phyloP scores from a whole-genome alignment of 1,140 invertebrate species.

The Bombus sylvicola region DNA sequence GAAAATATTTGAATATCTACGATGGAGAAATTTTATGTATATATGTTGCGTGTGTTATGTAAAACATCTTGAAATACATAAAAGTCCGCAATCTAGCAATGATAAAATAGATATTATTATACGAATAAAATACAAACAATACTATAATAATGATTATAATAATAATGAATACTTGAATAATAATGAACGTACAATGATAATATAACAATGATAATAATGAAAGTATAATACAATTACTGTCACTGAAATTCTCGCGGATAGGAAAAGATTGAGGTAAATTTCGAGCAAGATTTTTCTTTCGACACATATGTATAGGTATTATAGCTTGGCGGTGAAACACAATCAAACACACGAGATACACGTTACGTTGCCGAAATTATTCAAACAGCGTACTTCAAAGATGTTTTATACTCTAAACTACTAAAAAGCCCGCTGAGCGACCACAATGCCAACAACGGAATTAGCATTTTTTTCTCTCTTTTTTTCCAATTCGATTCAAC shows the following conservation, averaged over 20 bases:
- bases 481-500: constrained; percentile 7
- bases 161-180: too few species aligned
- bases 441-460: constrained; percentile 3
- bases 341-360: too few species aligned
- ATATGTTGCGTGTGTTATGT: too few species aligned
- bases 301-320: too few species aligned
- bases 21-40: too few species aligned
- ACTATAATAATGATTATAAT: too few species aligned
- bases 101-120: too few species aligned
- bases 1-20: too few species aligned
- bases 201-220: not conserved
- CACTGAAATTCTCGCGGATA: not conserved
- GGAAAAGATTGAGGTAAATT: not conserved
- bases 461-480: constrained; percentile 34
- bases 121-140: too few species aligned
- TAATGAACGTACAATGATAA: not conserved
- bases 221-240: not conserved
- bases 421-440: not conserved
- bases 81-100: too few species aligned
- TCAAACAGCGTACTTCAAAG: constrained; percentile 5
- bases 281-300: not conserved
- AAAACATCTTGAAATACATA: too few species aligned
- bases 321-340: not conserved
- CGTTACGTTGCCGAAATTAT: not conserved
- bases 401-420: not conserved